Base-by-base conservation (phyloP, 2,888 invertebrate genomes). In the Hypercompe scribonia region DNA sequence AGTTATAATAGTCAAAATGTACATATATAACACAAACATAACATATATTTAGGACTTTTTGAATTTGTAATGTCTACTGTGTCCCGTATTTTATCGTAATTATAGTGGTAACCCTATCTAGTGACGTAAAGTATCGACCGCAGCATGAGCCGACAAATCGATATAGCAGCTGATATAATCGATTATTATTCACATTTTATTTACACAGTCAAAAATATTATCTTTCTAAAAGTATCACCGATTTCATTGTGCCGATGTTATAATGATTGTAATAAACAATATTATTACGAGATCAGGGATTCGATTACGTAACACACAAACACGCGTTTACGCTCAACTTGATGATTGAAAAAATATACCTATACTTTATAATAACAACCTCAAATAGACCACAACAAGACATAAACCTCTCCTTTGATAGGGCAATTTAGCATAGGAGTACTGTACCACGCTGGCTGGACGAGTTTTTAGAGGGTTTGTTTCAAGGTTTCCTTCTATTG, bases 121-220 rank as follows among this genome's bases (percentile, higher is more conserved):
- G 92, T 91, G 91, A 90, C 90, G 91, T 86, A 80, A 85, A 73
- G 54, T 77, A 88, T 88, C 86, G 87, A 89, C 79, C 86, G 81
- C 77, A 78, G 73, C 77, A 74, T 73, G 70, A 65, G 73, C 65
- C 66, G 74, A 65, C 68, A 71, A 74, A 86, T 86, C 87, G 84
- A 81, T 81, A 75, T 67, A 18, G 66, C 77, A 80, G 79, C 80
- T 80, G 79, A 76, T 80, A 50, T 54, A n/a, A n/a, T 34, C n/a
- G 68, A 70, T 61, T 66, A 31, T 28, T 21, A 46, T 46, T 21
- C 15, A 11, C 39, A 58, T 1, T 11, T 34, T 50, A 54, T 58
- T 36, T 68, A 28, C 4, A 3, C 1, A 50, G 7, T 21, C 50
- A n/a, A 54, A n/a, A 46, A n/a, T 1, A 3, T n/a, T 11, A 24